phyloP scores from a whole-genome alignment of 1,140 invertebrate genomes.

The Cydia strobilella region DNA sequence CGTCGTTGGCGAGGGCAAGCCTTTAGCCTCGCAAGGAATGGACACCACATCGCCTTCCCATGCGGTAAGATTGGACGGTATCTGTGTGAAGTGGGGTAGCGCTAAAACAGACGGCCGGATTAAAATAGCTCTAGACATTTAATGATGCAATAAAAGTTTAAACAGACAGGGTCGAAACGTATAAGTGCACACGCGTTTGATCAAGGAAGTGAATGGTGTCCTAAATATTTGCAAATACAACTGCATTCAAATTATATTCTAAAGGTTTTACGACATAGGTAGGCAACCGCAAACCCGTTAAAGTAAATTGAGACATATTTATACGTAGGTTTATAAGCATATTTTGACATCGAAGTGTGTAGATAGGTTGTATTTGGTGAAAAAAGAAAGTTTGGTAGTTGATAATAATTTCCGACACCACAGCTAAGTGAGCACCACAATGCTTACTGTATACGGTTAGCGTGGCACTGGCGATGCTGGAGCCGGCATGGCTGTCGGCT shows the following conservation, averaged over 20 bases:
- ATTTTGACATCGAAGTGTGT: not conserved
- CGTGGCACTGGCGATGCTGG: conserved; percentile 73
- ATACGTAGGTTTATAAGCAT: no score
- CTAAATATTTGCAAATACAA: conserved; percentile 21
- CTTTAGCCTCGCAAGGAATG: conserved; percentile 94
- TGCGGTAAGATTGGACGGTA: conserved; percentile 91
- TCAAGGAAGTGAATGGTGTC: conserved; percentile 17
- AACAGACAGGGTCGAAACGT: conserved; percentile 41
- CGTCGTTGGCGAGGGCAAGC: conserved; percentile 93
- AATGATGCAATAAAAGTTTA: conserved; percentile 64
- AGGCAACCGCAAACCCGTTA: not conserved
- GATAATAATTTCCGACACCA: not conserved
- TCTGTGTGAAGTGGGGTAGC: conserved; percentile 93
- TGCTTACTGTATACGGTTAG: conserved; percentile 78
- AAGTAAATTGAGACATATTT: not conserved
- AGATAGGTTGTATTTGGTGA: not conserved
- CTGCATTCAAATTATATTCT: not conserved
- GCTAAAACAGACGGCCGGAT: conserved; percentile 83
- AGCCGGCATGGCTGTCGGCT: conserved; percentile 76
- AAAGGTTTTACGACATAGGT: not conserved
- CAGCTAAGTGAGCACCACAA: not conserved
- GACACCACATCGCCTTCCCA: conserved; percentile 89
- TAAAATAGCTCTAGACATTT: conserved; percentile 67
- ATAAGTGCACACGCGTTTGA: conserved; percentile 16
- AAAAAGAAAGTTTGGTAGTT: not conserved